Evolutionary conservation across 2,888 invertebrate genomes (phyloP).

Genomic region (Clostera curtula): DNA sequence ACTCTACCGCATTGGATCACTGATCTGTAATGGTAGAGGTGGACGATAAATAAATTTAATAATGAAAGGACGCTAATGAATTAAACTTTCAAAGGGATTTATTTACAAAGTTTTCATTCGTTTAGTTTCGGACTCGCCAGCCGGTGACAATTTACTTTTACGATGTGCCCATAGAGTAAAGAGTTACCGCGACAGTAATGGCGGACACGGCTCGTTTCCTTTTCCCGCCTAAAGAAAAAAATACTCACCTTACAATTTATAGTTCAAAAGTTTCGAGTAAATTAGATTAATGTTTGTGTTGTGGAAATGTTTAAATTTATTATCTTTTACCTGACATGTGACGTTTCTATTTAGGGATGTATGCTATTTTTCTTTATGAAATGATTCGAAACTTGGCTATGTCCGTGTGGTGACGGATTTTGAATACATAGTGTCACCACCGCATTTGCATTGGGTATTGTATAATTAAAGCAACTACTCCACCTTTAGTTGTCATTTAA

Average conservation of each 20-base stretch:
- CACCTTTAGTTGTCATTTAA: too few relatives aligned
- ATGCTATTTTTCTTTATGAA: too few relatives aligned
- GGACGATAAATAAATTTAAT: too few relatives aligned
- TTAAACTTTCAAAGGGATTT: too few relatives aligned
- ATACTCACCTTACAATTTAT: conserved; percentile 22
- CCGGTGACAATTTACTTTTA: conserved; percentile 73
- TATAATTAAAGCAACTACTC: too few relatives aligned
- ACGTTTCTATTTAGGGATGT: not conserved
- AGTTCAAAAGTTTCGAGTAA: conserved; percentile 30
- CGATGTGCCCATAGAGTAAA: conserved; percentile 63
- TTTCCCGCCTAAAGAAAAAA: conserved; percentile 48
- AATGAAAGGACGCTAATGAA: too few relatives aligned
- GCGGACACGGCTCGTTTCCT: conserved; percentile 59
- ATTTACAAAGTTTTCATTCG: conserved; percentile 44
- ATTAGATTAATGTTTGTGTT: conserved; percentile 25
- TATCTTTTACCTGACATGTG: not conserved
- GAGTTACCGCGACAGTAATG: conserved; percentile 71
- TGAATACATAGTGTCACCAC: too few relatives aligned
- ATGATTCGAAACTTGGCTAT: too few relatives aligned
- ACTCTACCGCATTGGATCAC: too few relatives aligned
- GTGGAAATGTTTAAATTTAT: conserved; percentile 12
- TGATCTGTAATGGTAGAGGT: too few relatives aligned
- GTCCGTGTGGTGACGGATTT: too few relatives aligned
- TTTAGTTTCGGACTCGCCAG: conserved; percentile 52
- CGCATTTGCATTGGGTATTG: too few relatives aligned